Percentiles rank a stretch among this genome's conserved stretches.
Conservation (phyloP, 2,888 invertebrate species). For the Luperina testacea region DNA sequence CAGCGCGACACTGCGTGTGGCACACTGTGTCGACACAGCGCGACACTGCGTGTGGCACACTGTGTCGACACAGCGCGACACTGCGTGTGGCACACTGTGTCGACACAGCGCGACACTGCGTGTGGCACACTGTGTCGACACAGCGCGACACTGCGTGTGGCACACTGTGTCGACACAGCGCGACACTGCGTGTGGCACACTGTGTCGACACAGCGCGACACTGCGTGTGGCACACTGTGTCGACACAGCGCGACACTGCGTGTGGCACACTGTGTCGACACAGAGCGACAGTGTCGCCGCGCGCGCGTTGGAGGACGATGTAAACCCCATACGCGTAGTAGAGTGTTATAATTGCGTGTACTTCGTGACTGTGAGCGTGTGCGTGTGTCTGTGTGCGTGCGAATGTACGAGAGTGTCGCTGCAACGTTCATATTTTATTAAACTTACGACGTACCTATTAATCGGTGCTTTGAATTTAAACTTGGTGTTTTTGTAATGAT, state of each 20-base stretch:
- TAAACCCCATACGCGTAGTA: conserved; percentile 83
- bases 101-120: neutral
- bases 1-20: neutral
- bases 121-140: too few relatives aligned
- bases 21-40: neutral
- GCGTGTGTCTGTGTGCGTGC: conserved; percentile 48
- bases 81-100: neutral
- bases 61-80: neutral
- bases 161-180: too few relatives aligned
- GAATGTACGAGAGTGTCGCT: conserved; percentile 44
- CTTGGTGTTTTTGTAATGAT: conserved; percentile 62
- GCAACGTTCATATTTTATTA: conserved; percentile 46
- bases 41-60: neutral
- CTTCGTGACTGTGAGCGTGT: conserved; percentile 58
- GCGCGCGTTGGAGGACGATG: conserved; percentile 65
- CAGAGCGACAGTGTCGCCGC: neutral
- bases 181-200: neutral
- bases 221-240: neutral
- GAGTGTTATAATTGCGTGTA: conserved; percentile 67
- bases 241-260: conserved; percentile 1
- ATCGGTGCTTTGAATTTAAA: conserved; percentile 67
- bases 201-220: neutral
- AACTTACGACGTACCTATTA: conserved; percentile 61
- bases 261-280: conserved; percentile 1
- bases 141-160: too few relatives aligned